These are phyloP conservation scores for Empidonax alnorum DNA, from an alignment of 2,113 vertebrate genomes.

Conservation along the genomic window DNA sequence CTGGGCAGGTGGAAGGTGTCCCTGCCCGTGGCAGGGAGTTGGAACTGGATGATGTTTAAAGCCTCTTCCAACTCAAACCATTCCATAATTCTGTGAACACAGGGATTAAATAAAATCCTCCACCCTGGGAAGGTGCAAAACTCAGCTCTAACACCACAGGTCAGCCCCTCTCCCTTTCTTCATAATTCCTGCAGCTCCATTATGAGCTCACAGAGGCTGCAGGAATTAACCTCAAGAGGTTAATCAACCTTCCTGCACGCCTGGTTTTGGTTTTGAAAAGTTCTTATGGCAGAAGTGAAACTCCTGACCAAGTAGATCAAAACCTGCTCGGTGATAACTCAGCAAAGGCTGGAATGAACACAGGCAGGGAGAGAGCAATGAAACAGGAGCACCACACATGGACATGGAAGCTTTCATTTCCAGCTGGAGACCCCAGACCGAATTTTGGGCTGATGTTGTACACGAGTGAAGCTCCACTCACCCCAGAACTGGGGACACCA, in stretches of 20 bases:
- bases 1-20: neutral
- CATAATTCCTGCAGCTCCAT: neutral
- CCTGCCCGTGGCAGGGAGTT: neutral
- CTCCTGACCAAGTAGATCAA: neutral
- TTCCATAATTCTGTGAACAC: neutral
- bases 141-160: neutral
- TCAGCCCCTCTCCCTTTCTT: neutral
- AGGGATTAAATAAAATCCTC: neutral
- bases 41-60: no score
- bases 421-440: neutral
- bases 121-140: neutral
- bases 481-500: neutral
- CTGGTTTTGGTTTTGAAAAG: neutral
- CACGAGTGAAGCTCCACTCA: neutral
- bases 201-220: neutral
- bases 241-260: neutral
- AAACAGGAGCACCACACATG: fast-evolving
- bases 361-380: neutral
- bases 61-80: no score
- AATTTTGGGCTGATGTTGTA: neutral
- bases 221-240: neutral
- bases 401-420: neutral
- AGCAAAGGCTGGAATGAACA: neutral
- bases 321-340: neutral
- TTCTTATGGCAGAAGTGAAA: neutral